Evolutionary conservation across 2,797 vertebrate genomes (phyloP), one percentile per base, ranked within the genome.

Genomic region (Yasuhikotakia modesta): DNA sequence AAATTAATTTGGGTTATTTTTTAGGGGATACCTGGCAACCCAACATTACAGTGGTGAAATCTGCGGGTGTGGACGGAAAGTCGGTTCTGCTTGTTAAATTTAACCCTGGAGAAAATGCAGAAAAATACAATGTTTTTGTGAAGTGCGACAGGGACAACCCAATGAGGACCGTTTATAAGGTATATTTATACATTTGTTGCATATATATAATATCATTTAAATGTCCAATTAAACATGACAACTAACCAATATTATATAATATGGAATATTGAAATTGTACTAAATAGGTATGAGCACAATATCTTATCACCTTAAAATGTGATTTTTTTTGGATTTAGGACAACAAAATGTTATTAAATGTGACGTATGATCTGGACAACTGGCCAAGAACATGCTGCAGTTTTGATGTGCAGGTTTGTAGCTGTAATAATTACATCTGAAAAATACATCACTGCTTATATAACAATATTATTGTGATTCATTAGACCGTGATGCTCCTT

Each of bases 11-110:
- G 64, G 24, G 16, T 12, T 61, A 22, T 45, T 6, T 55, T 32
- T 7, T 13, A 94, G 93, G 93, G 68, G 87, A 85, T 46, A 82
- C 86, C 17, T 94, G 93, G 93, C 67, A 79, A 63, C 88, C 93
- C 0, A 86, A 91, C 76, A 87, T 92, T 50, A 87, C 71, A 0
- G 0, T 90, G 81, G n/a, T 19, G 24, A 55, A 8, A 24, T 22
- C 14, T 10, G 21, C 69, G 0, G 17, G 14, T 14, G 35, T 5
- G 17, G 22, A 48, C 19, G 60, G 50, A 12, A 70, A 5, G 11
- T 10, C 69, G 1, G 7, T 11, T 0, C 83, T 93, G 50, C 16
- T 55, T 11, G 84, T 93, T 17, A 61, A 80, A 61, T 92, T 94
- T 79, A 74, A 32, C 14, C 79, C 88, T 0, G 84, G 87, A 68